These are phyloP conservation scores for Pocillopora damicornis DNA, from an alignment of 64 coral and sea anemone genomes.

Conservation along the genomic window DNA sequence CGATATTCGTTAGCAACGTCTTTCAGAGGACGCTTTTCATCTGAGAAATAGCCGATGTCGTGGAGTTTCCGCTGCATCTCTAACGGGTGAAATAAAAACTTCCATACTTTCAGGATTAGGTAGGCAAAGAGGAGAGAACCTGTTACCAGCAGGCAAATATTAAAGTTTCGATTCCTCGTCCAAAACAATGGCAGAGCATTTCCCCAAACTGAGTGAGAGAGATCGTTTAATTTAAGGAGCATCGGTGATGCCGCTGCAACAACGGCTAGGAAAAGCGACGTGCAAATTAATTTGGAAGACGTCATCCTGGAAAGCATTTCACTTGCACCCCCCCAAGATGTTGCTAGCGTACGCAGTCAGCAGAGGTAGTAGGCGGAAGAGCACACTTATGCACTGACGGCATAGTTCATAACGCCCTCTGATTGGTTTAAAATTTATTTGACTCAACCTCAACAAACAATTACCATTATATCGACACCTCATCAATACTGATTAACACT, in stretches of 20 bases:
- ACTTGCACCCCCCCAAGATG: not conserved
- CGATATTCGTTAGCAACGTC: constrained; percentile 59
- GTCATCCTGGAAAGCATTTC: not conserved
- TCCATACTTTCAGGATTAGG: constrained; percentile 54
- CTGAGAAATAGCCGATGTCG: constrained; percentile 67
- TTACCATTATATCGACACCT: no score
- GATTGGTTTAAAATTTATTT: not conserved
- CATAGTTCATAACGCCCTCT: not conserved
- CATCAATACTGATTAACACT: no score
- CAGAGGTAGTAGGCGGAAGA: no score
- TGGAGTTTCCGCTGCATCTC: constrained; percentile 43
- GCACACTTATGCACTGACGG: no score
- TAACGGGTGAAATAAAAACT: constrained; percentile 52
- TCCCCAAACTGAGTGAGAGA: constrained; percentile 15
- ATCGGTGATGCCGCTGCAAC: constrained; percentile 46
- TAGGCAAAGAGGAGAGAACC: constrained; percentile 12
- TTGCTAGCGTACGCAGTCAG: no score
- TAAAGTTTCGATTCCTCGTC: not conserved
- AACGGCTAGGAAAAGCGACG: constrained; percentile 30
- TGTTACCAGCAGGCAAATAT: not conserved
- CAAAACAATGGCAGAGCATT: not conserved
- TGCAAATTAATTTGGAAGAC: constrained; percentile 50
- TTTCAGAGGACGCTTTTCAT: constrained; percentile 52
- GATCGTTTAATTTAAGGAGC: constrained; percentile 31
- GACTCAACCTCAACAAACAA: no score